Evolutionary conservation across 2,888 invertebrate species (phyloP).

Genomic region (Callosobruchus maculatus): DNA sequence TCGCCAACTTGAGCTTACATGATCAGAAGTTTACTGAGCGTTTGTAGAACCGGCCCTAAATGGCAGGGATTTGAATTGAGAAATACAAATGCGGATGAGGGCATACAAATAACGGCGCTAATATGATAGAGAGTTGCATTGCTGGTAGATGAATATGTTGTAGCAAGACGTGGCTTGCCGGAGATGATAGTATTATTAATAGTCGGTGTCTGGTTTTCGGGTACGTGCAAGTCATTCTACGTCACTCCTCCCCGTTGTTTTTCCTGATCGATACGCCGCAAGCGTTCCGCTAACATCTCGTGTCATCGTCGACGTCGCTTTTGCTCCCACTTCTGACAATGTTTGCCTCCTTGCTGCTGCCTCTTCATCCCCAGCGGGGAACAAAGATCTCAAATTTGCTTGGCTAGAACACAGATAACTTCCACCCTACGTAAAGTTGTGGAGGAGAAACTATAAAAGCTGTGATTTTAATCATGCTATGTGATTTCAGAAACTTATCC

Average conservation of each 20-base stretch:
- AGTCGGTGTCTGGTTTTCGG: constrained; percentile 47
- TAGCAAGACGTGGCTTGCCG: constrained; percentile 3
- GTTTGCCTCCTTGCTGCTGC: background rate
- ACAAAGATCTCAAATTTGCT: background rate
- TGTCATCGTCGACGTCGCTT: constrained; percentile 40
- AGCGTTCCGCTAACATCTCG: constrained; percentile 40
- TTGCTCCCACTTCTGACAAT: constrained; percentile 23
- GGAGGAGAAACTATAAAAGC: too few relatives aligned
- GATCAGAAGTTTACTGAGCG: too few relatives aligned
- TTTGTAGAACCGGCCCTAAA: too few relatives aligned
- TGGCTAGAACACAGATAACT: background rate
- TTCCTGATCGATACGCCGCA: constrained; percentile 42
- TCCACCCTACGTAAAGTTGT: too few relatives aligned
- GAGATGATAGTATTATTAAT: constrained; percentile 50
- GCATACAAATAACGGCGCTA: too few relatives aligned
- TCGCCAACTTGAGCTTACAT: too few relatives aligned
- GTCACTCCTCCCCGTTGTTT: constrained; percentile 43
- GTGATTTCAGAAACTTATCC: too few relatives aligned
- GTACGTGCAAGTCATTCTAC: constrained; percentile 49
- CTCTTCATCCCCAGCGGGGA: background rate
- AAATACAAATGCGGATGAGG: too few relatives aligned
- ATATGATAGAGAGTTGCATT: too few relatives aligned
- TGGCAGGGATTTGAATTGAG: too few relatives aligned
- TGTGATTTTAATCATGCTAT: too few relatives aligned
- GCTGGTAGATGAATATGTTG: too few relatives aligned